These are phyloP conservation scores for Acanthosoma haemorrhoidale DNA, from an alignment of 2,888 invertebrate genomes.

Conservation along the genomic window DNA sequence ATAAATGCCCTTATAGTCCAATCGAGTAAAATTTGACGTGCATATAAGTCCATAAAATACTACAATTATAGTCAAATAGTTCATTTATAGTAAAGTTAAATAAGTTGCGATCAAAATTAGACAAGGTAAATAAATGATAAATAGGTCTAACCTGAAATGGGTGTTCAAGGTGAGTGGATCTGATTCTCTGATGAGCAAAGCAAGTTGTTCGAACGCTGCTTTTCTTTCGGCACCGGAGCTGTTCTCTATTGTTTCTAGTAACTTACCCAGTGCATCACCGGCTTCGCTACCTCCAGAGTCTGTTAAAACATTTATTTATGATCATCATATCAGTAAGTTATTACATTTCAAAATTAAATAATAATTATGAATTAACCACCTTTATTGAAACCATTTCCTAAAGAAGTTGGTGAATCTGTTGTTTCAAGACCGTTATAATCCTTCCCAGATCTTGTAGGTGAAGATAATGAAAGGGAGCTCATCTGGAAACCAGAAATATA, in stretches of 20 bases:
- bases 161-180: constrained; percentile 50
- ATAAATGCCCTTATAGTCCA: too few species aligned
- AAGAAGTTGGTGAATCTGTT: constrained; percentile 32
- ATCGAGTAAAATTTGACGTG: too few species aligned
- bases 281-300: constrained; percentile 2
- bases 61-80: too few species aligned
- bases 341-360: too few species aligned
- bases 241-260: constrained; percentile 35
- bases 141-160: constrained; percentile 51
- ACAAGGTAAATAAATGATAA: too few species aligned
- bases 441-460: constrained; percentile 34
- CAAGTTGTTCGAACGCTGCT: constrained; percentile 37
- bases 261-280: constrained; percentile 17
- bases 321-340: too few species aligned
- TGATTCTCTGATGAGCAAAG: constrained; percentile 46
- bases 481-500: constrained; percentile 25
- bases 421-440: constrained; percentile 41
- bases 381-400: constrained; percentile 16
- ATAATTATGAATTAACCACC: not conserved
- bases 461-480: constrained; percentile 31
- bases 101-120: too few species aligned
- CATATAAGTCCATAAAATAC: too few species aligned
- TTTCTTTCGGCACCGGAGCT: constrained; percentile 39
- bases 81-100: too few species aligned
- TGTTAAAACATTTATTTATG: too few species aligned